These are phyloP conservation scores for Lerema accius DNA, from an alignment of 1,140 invertebrate genomes.

Conservation along the genomic window DNA sequence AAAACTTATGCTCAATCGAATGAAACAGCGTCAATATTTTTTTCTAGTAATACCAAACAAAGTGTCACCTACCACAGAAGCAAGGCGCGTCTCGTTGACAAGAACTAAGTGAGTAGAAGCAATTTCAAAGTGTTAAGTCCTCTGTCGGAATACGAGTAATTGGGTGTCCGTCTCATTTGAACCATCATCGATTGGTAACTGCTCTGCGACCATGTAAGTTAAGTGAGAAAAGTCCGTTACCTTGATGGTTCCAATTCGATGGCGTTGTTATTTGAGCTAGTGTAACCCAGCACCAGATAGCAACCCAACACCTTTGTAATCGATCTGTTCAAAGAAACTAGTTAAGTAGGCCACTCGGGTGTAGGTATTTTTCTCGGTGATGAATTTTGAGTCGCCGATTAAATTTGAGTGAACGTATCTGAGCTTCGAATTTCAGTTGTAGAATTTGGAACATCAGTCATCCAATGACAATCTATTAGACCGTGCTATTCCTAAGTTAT, in stretches of 20 bases:
- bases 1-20: conserved; percentile 33
- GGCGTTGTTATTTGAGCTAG: conserved; percentile 52
- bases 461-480: no score
- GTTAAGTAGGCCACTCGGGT: conserved; percentile 39
- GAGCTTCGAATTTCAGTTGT: not conserved
- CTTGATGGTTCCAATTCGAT: conserved; percentile 60
- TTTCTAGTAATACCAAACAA: no score
- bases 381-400: conserved; percentile 4
- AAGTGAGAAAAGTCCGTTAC: conserved; percentile 48
- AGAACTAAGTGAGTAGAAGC: no score
- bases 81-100: no score
- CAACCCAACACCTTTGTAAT: conserved; percentile 46
- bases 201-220: conserved; percentile 3
- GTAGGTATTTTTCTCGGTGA: conserved; percentile 9
- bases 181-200: not conserved
- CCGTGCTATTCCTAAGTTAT: no score
- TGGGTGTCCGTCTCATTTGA: no score
- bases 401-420: conserved; percentile 5
- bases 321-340: conserved; percentile 39
- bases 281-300: conserved; percentile 35
- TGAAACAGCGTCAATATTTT: no score
- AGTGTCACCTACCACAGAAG: no score
- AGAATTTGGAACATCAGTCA: no score
- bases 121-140: no score
- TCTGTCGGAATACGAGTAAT: no score